phyloP scores from a whole-genome alignment of 2,888 invertebrate genomes.

The Anodontia alba region DNA sequence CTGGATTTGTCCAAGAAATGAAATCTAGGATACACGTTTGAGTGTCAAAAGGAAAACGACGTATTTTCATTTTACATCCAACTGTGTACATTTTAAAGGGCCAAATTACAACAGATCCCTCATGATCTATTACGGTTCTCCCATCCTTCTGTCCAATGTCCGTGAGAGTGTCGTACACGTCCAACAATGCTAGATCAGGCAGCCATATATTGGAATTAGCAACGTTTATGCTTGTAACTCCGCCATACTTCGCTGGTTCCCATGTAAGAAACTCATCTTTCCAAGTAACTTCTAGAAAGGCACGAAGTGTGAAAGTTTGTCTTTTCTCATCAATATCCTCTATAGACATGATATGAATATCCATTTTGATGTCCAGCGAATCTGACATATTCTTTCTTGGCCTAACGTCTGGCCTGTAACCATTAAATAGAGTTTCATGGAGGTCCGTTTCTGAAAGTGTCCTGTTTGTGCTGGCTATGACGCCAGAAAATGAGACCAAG shows the following conservation, averaged over 20 bases:
- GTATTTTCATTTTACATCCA: slow-evolving; percentile 41
- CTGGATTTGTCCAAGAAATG: slow-evolving; percentile 52
- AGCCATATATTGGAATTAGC: slow-evolving; percentile 49
- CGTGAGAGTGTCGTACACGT: slow-evolving; percentile 48
- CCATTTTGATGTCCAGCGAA: slow-evolving; percentile 35
- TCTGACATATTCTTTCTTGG: slow-evolving; percentile 23
- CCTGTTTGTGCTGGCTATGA: too few relatives aligned
- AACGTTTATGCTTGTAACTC: slow-evolving; percentile 45
- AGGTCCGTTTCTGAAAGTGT: slow-evolving; percentile 24
- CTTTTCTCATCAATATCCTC: slow-evolving; percentile 56
- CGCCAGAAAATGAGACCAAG: too few relatives aligned
- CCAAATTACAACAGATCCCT: slow-evolving; percentile 55
- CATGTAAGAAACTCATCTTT: slow-evolving; percentile 51
- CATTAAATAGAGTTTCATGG: slow-evolving; percentile 32
- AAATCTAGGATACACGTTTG: slow-evolving; percentile 63
- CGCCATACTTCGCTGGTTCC: slow-evolving; percentile 34
- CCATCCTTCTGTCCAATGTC: slow-evolving; percentile 52
- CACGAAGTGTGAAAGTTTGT: slow-evolving; percentile 46
- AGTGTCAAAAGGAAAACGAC: slow-evolving; percentile 62
- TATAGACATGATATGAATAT: slow-evolving; percentile 57
- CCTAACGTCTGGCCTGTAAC: slow-evolving; percentile 42
- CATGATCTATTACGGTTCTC: slow-evolving; percentile 34
- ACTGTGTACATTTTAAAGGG: slow-evolving; percentile 50
- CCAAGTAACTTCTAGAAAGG: slow-evolving; percentile 58
- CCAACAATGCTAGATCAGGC: slow-evolving; percentile 50